A percentile compares a stretch with the other conserved stretches of the same genome.
These are phyloP conservation scores for Cotesia chilonis DNA, from an alignment of 1,140 invertebrate species.

Conservation along the genomic window DNA sequence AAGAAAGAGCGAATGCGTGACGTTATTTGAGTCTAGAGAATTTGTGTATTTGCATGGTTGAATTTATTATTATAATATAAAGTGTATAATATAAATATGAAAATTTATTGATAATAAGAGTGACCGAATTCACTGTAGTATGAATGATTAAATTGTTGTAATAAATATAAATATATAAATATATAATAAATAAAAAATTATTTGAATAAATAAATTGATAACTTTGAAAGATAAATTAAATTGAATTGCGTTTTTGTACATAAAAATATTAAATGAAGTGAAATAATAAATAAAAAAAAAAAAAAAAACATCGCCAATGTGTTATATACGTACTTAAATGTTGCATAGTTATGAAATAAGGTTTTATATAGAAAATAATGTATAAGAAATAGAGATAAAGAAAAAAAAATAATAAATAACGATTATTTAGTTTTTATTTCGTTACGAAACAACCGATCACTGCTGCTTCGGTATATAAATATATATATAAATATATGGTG, in stretches of 20 bases:
- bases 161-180: constrained; percentile 15
- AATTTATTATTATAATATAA: no score
- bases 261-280: neutral
- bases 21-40: neutral
- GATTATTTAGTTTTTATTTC: constrained; percentile 31
- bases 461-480: constrained; percentile 27
- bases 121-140: neutral
- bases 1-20: constrained; percentile 1
- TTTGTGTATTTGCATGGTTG: neutral
- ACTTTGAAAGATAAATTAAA: neutral
- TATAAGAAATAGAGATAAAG: constrained; percentile 27
- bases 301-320: constrained; percentile 25
- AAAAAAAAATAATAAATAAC: constrained; percentile 23
- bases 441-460: constrained; percentile 31
- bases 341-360: constrained; percentile 34
- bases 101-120: neutral
- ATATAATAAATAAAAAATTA: constrained; percentile 4
- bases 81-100: neutral
- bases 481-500: constrained; percentile 7
- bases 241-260: constrained; percentile 18
- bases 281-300: constrained; percentile 35
- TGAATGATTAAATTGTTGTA: neutral
- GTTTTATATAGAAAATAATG: constrained; percentile 34
- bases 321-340: constrained; percentile 40
- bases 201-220: neutral